Base-by-base conservation (phyloP, 2,888 invertebrate species). In the Agriopis aurantiaria region DNA sequence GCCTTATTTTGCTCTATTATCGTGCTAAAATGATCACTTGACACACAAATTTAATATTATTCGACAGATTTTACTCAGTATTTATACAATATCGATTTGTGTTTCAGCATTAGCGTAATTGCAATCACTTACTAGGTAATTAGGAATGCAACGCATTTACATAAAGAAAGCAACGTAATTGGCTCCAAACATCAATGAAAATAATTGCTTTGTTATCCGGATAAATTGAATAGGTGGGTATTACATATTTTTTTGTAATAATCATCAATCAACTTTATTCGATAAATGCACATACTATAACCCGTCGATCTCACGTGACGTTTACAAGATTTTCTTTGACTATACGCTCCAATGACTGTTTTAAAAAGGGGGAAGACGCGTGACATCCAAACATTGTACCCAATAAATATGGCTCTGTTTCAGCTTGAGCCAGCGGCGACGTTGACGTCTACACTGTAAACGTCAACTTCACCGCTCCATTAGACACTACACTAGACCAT, bases 1-100 rank as follows among this genome's bases (percentile, higher is more conserved):
- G 90, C 88, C 88, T 86, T 84, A 86, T 83, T 89, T 85, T 87
- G 86, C 87, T 88, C 88, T 85, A 90, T 90, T 92, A 93, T 91
- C 91, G 84, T 80, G 78, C 85, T 87, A 82, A 90, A 92, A 86
- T 88, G 85, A 92, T 91, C 91, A 82, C 80, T 84, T 79, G 84
- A 83, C 85, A 83, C 79, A 86, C 86, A 77, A 85, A 80, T 79
- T 74, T 78, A 81, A 84, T 83, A 87, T 84, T 83, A 78, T 70
- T 73, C 53, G 63, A 65, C 63, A 68, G 49, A 55, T 60, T 63
- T 63, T 53, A 52, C 60, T 33, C 12, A 46, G 11, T 17, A 43
- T 17, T 65, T 14, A 17, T 17, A 11, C 11, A 9, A 43, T 43
- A 41, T 41, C 41, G 43, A 58, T 46, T 58, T 46, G 11, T 58